Percentiles rank a stretch among this genome's conserved stretches.
These are phyloP conservation scores for Epizoanthus fatuus DNA, from an alignment of 92 coral and sea anemone genomes.

Conservation along the genomic window DNA sequence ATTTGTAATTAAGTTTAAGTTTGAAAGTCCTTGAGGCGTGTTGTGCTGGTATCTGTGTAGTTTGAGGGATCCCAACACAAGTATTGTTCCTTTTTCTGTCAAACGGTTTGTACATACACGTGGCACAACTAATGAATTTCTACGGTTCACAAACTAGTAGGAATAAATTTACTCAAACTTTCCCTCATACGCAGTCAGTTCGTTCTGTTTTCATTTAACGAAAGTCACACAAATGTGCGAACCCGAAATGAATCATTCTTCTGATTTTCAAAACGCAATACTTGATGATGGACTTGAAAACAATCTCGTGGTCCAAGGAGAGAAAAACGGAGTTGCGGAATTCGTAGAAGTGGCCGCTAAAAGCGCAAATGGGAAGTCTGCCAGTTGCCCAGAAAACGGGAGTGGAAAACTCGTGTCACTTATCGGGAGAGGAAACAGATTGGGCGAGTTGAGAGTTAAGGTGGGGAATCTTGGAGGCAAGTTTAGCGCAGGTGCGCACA, in stretches of 20 bases:
- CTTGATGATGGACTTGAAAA: constrained; percentile 16
- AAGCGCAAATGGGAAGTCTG: constrained; percentile 28
- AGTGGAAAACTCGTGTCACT: constrained; percentile 18
- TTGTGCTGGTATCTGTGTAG: background rate
- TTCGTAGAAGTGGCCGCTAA: constrained; percentile 37
- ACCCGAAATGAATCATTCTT: constrained; percentile 45
- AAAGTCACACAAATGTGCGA: background rate
- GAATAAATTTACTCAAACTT: background rate
- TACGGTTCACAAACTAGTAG: constrained; percentile 23
- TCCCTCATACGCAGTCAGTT: background rate
- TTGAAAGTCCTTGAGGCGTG: constrained; percentile 3
- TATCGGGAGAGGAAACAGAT: constrained; percentile 19
- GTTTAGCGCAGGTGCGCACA: constrained; percentile 25
- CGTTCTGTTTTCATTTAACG: background rate
- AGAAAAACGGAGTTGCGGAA: constrained; percentile 31
- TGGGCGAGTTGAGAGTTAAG: constrained; percentile 22
- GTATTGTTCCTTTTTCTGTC: constrained; percentile 23
- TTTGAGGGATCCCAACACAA: background rate
- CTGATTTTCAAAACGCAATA: constrained; percentile 61
- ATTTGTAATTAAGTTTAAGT: background rate
- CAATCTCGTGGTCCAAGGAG: constrained; percentile 54
- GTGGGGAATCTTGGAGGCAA: constrained; percentile 23
- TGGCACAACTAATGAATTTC: constrained; percentile 22
- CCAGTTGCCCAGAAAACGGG: constrained; percentile 37
- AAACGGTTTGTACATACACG: constrained; percentile 37